These are phyloP conservation scores for Thymallus thymallus DNA, from an alignment of 2,113 vertebrate species.

Conservation along the genomic window DNA sequence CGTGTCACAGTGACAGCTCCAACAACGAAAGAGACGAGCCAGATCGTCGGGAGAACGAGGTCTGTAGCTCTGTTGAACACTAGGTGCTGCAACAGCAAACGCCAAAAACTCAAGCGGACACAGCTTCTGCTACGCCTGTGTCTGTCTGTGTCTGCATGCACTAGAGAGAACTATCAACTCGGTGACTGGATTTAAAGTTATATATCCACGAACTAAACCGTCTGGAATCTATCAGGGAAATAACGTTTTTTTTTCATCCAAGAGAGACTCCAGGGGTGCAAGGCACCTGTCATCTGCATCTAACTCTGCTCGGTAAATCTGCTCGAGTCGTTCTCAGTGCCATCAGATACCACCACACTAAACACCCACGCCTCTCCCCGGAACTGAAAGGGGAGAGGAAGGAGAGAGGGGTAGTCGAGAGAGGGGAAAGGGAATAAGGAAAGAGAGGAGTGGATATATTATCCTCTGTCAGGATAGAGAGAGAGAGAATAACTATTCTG, in stretches of 20 bases:
- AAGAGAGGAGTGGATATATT: conserved; percentile 3
- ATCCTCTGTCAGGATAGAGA: conserved; percentile 35
- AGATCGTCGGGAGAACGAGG: not conserved
- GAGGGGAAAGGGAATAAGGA: conserved; percentile 33
- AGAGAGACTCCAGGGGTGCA: not conserved
- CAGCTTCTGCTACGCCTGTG: not conserved
- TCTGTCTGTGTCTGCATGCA: not conserved
- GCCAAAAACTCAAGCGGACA: not conserved
- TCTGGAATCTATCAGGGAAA: not conserved
- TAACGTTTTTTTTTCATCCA: not conserved
- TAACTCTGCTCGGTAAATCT: not conserved
- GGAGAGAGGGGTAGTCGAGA: not conserved
- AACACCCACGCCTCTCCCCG: not conserved
- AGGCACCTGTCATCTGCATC: not conserved
- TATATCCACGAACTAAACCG: no score
- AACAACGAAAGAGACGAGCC: not conserved
- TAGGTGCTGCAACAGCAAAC: not conserved
- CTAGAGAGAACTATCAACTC: not conserved
- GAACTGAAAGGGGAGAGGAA: not conserved
- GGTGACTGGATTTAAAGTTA: not conserved
- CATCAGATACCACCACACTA: not conserved
- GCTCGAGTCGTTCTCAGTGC: not conserved
- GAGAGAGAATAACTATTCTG: not conserved
- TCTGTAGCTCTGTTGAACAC: not conserved
- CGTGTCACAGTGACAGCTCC: conserved; percentile 2